Percentiles rank a stretch among this genome's conserved stretches.
Conservation (phyloP, 2,797 vertebrate species). For the Parambassis ranga region DNA sequence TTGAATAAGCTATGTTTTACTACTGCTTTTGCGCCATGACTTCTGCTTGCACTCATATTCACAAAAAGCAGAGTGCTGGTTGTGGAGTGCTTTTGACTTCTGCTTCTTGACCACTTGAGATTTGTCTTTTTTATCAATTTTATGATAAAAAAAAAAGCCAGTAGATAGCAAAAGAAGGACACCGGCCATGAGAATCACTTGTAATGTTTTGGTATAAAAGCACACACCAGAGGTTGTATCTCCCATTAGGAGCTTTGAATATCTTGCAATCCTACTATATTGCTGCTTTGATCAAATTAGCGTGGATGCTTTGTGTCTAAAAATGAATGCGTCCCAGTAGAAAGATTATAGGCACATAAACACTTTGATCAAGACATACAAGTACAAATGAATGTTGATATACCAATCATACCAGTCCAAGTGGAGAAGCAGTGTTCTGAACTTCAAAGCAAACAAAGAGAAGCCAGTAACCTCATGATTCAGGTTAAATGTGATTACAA, state of each 20-base stretch:
- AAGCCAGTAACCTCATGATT: not conserved
- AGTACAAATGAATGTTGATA: slow-evolving; percentile 46
- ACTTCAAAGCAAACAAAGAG: slow-evolving; percentile 42
- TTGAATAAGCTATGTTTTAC: not conserved
- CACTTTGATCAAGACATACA: slow-evolving; percentile 59
- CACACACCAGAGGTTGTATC: slow-evolving; percentile 35
- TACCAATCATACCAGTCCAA: slow-evolving; percentile 36
- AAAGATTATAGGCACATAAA: slow-evolving; percentile 22
- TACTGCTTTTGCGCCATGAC: not conserved
- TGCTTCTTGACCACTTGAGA: not conserved
- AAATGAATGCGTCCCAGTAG: slow-evolving; percentile 38
- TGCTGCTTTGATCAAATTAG: slow-evolving; percentile 58
- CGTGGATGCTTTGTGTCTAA: slow-evolving; percentile 25
- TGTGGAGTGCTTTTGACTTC: not conserved
- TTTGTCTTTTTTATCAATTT: slow-evolving; percentile 7
- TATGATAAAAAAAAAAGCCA: not conserved
- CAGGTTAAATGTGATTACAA: slow-evolving; percentile 6
- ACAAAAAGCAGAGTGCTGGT: not conserved
- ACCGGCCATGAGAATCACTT: slow-evolving; percentile 6
- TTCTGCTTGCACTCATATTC: not conserved
- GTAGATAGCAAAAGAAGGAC: not conserved
- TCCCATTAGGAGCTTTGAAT: slow-evolving; percentile 30
- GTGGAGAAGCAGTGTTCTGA: slow-evolving; percentile 18
- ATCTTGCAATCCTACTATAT: not conserved
- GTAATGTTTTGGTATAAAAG: not conserved